Conservation (phyloP, 2,888 invertebrate genomes). For the Barypeithes pellucidus region DNA sequence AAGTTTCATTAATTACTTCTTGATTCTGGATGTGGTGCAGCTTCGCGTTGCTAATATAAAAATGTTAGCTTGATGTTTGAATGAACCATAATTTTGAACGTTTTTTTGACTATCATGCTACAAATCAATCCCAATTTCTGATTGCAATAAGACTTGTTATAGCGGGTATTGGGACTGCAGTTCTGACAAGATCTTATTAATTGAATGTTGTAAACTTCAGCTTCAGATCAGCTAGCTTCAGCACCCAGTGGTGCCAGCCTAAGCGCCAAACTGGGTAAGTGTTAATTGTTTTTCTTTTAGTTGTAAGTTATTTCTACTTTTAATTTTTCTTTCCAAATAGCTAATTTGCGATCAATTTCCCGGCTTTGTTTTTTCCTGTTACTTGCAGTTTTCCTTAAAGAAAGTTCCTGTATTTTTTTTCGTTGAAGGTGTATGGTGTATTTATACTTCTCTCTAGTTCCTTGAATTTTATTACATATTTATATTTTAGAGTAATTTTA, state of each 20-base stretch:
- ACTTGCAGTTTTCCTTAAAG: not conserved
- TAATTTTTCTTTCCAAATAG: conserved; percentile 28
- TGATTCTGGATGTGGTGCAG: too few relatives aligned
- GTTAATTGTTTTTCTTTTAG: conserved; percentile 26
- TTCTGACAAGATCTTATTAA: conserved; percentile 61
- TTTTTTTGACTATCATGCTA: not conserved
- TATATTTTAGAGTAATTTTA: too few relatives aligned
- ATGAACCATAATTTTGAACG: not conserved
- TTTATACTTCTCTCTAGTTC: not conserved
- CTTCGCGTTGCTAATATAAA: too few relatives aligned
- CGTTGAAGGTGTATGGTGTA: not conserved
- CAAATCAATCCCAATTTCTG: conserved; percentile 16
- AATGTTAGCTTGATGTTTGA: too few relatives aligned
- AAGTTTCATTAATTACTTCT: too few relatives aligned
- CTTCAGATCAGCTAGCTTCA: conserved; percentile 69
- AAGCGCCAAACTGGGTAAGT: conserved; percentile 94
- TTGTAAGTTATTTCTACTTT: conserved; percentile 17
- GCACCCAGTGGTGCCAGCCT: conserved; percentile 81
- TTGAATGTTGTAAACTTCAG: conserved; percentile 70
- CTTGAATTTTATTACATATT: too few relatives aligned
- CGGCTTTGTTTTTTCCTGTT: too few relatives aligned
- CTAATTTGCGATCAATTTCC: too few relatives aligned
- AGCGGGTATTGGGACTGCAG: conserved; percentile 57
- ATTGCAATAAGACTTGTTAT: conserved; percentile 66
- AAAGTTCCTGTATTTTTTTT: not conserved